Conservation (phyloP, 2,888 invertebrate species). For the Stegana nigrithorax region DNA sequence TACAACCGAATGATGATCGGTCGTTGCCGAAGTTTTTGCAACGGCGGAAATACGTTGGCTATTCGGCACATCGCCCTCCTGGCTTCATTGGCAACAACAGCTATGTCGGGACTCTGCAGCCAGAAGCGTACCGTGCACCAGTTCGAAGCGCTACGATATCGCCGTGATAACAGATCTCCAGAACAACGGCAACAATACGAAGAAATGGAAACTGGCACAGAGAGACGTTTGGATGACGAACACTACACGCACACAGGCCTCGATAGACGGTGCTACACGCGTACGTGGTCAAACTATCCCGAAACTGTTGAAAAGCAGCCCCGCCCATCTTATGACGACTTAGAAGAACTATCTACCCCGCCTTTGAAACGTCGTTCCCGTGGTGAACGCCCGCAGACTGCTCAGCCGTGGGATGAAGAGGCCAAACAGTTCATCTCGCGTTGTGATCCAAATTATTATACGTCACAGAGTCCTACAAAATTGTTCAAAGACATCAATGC, state of each 20-base stretch:
- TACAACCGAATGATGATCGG: too few species aligned
- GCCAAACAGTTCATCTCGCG: not conserved
- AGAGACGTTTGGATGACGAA: slow-evolving; percentile 44
- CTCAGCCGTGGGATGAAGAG: not conserved
- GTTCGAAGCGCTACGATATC: too few species aligned
- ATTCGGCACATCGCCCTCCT: too few species aligned
- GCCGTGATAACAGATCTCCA: too few species aligned
- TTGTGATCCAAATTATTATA: too few species aligned
- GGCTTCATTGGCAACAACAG: too few species aligned
- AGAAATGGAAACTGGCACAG: not conserved
- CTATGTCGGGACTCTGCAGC: too few species aligned
- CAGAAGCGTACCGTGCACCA: too few species aligned
- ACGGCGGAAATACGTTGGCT: too few species aligned
- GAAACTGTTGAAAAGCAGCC: slow-evolving; percentile 14
- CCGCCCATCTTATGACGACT: slow-evolving; percentile 28
- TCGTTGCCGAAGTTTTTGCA: too few species aligned
- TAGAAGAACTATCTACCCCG: slow-evolving; percentile 25
- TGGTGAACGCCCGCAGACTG: slow-evolving; percentile 8
- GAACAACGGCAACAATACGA: slow-evolving; percentile 37
- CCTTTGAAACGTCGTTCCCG: slow-evolving; percentile 20
- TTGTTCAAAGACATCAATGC: too few species aligned
- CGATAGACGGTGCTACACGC: slow-evolving; percentile 42
- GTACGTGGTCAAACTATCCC: slow-evolving; percentile 58
- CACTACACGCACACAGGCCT: slow-evolving; percentile 46
- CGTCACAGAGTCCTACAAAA: too few species aligned